phyloP scores from a whole-genome alignment of 2,113 vertebrate genomes.

The Rallus limicola region DNA sequence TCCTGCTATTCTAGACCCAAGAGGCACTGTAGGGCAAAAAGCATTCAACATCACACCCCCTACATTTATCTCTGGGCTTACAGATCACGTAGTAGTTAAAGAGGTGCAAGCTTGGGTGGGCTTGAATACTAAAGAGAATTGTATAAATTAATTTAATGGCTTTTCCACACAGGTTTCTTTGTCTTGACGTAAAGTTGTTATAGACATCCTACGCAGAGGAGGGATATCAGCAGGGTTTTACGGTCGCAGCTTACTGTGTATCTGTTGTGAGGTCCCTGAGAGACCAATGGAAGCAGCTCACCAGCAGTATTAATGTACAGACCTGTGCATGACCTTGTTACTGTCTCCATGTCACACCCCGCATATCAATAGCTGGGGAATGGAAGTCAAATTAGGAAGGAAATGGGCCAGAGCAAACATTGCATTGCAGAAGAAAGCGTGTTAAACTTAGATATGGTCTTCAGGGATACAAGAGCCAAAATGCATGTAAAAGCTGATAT shows the following conservation, averaged over 20 bases:
- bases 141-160: not conserved
- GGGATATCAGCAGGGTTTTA: not conserved
- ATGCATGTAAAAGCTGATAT: not conserved
- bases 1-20: not conserved
- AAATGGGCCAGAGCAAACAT: not conserved
- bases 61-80: not conserved
- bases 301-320: not conserved
- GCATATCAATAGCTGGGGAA: not conserved
- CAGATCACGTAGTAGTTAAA: not conserved
- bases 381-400: not conserved
- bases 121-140: not conserved
- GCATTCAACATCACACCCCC: not conserved
- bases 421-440: not conserved
- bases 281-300: not conserved
- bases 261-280: not conserved
- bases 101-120: not conserved
- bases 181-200: not conserved
- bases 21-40: not conserved
- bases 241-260: fast-evolving
- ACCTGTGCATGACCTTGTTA: not conserved
- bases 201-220: not conserved
- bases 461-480: not conserved
- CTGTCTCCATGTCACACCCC: not conserved
- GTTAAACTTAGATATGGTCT: not conserved
- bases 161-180: not conserved